phyloP scores from a whole-genome alignment of 2,113 vertebrate genomes.

The Strix uralensis region DNA sequence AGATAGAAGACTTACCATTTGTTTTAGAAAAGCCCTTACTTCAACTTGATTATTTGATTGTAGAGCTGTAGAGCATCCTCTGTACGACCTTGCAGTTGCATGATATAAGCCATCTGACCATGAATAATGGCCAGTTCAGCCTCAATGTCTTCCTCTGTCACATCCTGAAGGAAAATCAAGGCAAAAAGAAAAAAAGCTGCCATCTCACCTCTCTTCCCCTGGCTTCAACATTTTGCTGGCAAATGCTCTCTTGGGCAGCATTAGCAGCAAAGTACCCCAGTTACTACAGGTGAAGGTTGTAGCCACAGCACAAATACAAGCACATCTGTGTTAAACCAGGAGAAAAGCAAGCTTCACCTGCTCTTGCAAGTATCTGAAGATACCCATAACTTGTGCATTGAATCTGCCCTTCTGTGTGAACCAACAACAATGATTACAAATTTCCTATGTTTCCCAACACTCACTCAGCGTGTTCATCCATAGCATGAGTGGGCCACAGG shows the following conservation, averaged over 20 bases:
- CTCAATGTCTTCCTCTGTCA: slow-evolving; percentile 92
- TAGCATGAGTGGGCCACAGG: neutral
- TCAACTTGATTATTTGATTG: slow-evolving; percentile 98
- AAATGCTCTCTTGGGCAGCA: neutral
- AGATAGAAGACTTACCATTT: neutral
- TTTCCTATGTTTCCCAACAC: neutral
- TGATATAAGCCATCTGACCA: slow-evolving; percentile 96
- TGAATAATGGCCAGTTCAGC: slow-evolving; percentile 96
- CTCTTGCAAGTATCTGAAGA: neutral
- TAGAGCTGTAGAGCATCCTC: slow-evolving; percentile 97
- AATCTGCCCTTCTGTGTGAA: neutral
- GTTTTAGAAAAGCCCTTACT: slow-evolving; percentile 75
- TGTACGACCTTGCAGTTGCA: slow-evolving; percentile 89
- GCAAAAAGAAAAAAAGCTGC: neutral
- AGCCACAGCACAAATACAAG: neutral
- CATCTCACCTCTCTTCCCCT: neutral
- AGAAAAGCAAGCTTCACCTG: neutral
- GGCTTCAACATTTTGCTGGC: neutral
- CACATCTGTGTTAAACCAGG: neutral
- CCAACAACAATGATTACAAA: neutral
- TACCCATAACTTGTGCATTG: neutral
- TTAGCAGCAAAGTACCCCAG: neutral
- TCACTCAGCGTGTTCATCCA: neutral
- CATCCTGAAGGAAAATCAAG: slow-evolving; percentile 79
- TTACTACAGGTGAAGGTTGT: neutral